Conservation (phyloP, 2,797 vertebrate species). For the Sebastes matsubarae region DNA sequence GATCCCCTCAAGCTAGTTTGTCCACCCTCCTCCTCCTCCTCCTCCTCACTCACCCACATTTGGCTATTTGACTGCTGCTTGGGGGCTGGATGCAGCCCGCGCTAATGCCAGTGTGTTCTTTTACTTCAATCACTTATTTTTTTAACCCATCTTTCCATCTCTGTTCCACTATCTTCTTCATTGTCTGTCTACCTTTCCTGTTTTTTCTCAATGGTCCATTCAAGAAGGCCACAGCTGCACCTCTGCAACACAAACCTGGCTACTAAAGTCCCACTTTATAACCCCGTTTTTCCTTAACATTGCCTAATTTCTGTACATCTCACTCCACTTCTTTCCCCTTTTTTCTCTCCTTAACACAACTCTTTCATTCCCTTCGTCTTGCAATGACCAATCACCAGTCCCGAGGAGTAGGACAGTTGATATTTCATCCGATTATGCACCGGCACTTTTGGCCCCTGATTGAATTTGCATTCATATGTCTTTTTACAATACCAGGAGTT, state of each 20-base stretch:
- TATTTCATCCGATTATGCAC: neutral
- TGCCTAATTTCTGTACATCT: neutral
- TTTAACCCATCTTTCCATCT: constrained; percentile 2
- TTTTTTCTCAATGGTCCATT: constrained; percentile 13
- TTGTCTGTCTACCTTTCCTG: neutral
- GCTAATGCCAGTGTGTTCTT: constrained; percentile 19
- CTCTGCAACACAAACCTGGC: neutral
- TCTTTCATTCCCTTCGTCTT: neutral
- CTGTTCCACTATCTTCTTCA: neutral
- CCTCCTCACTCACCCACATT: constrained; percentile 3
- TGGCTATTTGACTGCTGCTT: constrained; percentile 32
- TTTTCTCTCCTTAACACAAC: neutral
- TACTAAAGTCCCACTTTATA: neutral
- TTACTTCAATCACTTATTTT: constrained; percentile 23
- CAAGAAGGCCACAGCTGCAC: neutral
- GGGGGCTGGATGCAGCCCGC: constrained; percentile 20
- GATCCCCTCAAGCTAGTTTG: constrained; percentile 37
- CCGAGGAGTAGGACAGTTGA: neutral
- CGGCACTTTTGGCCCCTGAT: neutral
- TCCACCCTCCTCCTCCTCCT: neutral
- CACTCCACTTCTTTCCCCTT: too few relatives aligned
- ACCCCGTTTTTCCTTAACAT: neutral
- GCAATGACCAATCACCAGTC: neutral
- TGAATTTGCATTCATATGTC: constrained; percentile 1
- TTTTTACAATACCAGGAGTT: neutral